Percentiles rank a stretch among this genome's conserved stretches.
Conservation (phyloP, 2,888 invertebrate species). For the Drosophila bunnanda region DNA sequence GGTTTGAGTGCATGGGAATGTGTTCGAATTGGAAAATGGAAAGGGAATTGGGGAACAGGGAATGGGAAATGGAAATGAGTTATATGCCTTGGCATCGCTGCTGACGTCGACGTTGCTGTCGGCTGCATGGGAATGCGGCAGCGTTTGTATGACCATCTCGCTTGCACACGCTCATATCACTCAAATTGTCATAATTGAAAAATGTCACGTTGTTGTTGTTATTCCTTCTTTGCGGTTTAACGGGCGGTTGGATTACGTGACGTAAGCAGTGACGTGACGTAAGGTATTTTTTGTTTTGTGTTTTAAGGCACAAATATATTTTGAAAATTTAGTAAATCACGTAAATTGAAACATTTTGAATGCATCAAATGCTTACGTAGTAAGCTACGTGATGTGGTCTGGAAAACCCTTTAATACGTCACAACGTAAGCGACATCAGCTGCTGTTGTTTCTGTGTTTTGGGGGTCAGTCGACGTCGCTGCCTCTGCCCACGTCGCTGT, state of each 20-base stretch:
- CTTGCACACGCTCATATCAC: constrained; percentile 51
- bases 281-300: constrained; percentile 25
- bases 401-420: constrained; percentile 59
- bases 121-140: constrained; percentile 47
- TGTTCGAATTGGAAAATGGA: constrained; percentile 55
- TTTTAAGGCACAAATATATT: constrained; percentile 2
- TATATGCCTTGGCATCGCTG: constrained; percentile 49
- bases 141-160: constrained; percentile 42
- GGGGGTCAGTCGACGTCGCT: constrained; percentile 46
- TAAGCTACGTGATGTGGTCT: constrained; percentile 26
- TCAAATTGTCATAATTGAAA: constrained; percentile 55
- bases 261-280: constrained; percentile 44
- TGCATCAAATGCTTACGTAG: not conserved
- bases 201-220: constrained; percentile 14
- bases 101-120: constrained; percentile 31
- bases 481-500: constrained; percentile 22
- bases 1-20: constrained; percentile 69
- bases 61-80: constrained; percentile 67
- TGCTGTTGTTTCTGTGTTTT: constrained; percentile 57
- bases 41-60: constrained; percentile 22
- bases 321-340: not conserved
- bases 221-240: constrained; percentile 69
- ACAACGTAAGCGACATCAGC: constrained; percentile 70
- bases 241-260: constrained; percentile 50
- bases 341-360: constrained; percentile 43